Base-by-base conservation (phyloP, 2,888 invertebrate genomes). In the Sinelater perroti region DNA sequence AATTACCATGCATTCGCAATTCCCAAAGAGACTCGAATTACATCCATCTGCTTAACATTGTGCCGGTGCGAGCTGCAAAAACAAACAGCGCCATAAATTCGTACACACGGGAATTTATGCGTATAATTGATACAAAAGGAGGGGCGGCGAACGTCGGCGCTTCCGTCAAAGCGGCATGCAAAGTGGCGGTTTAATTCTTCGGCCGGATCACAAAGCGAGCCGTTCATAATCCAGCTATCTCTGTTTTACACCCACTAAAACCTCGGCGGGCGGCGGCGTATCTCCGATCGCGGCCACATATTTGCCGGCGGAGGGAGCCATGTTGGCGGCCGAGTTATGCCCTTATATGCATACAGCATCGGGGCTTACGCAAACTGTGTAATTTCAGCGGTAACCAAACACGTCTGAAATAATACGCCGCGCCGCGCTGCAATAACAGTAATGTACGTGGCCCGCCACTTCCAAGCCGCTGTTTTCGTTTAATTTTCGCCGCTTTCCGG, bases 161-260 rank as follows among this genome's bases (percentile, higher is more conserved):
- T 45, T 47, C 44, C 57, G 31, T 45, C 50, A 54, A 50, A 38
- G 35, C 57, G 31, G 35, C 57, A 36, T 54, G 47, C 40, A 58
- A 58, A 58, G 58, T 53, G 51, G 45, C 61, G 46, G 44, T 58
- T 58, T 58, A 58, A 58, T 58, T 61, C 53, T 61, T 61, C 61
- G 50, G 53, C 38, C 46, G 62, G 52, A 62, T 60, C 56, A 60
- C 56, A 56, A 62, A 60, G 59, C 56, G 54, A 54, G 56, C 47
- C 56, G 56, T 62, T 56, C 56, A 62, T 62, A 62, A 62, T 62
- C 53, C 56, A 30, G 52, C 59, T 59, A 60, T 62, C 59, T 62
- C 56, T 60, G 62, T 62, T 62, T 62, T 60, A 62, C 56, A 60
- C 59, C 56, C 53, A 49, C 56, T 60, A 59, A 58, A 61, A 61